Base-by-base conservation (phyloP, 2,888 invertebrate genomes). In the Galerucella nymphaeae region DNA sequence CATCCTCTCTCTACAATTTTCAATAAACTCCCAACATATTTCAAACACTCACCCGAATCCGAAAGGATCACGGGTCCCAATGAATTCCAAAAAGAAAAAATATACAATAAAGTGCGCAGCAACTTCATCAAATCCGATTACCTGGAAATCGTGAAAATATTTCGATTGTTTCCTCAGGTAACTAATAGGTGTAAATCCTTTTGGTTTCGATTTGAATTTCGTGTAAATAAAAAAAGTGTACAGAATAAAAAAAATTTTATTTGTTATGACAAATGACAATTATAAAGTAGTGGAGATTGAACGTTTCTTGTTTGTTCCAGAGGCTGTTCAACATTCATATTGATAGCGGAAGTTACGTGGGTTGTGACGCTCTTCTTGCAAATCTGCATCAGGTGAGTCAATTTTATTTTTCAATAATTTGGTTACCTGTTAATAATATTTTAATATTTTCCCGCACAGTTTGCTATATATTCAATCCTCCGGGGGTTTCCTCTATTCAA, bases 321-420 rank as follows among this genome's bases (percentile, higher is more conserved):
- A 85, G 87, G 89, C 77, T 88, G 88, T 70, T 89, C 91, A 69
- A 84, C 87, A 50, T 79, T 90, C 79, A 87, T 91, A 75, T 88
- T 91, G 79, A 87, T 91, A 80, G 86, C 91, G 75, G 92, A 92
- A 86, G 88, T 90, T 70, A 90, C 90, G 74, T 92, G 92, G 91
- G 89, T 90, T 71, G 87, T 91, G 80, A 90, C 90, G 57, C 85
- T 91, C 71, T 91, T 91, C 83, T 86, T 91, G 72, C 90, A 90
- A 64, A 74, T 80, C 62, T 81, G 80, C 74, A 70, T 80, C 61
- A 79, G 80, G 82, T 81, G 76, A 78, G 80, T 70, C 70, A 16
- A 45, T 45, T 45, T 13, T 13, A 45, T 13, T 13, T 13, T 13
- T 10, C 13, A 45, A 13, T 13, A 13, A 45, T 4, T 45, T 45